Percentiles rank a stretch among this genome's conserved stretches.
These are phyloP conservation scores for Cantharis lateralis DNA, from an alignment of 2,888 invertebrate species.

Conservation along the genomic window DNA sequence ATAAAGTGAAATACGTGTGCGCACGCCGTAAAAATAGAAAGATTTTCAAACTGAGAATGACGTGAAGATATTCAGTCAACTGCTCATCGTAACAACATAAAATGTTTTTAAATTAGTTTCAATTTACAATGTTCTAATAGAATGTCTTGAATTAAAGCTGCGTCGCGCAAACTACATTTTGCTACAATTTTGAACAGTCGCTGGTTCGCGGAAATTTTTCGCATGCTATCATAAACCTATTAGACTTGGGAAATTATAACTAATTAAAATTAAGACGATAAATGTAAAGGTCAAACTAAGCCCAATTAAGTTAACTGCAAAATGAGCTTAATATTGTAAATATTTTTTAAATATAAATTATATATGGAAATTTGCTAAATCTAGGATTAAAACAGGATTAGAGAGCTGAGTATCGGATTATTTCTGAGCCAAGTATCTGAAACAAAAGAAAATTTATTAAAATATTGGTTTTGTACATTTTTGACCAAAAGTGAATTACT, in stretches of 20 bases:
- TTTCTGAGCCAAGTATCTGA: background rate
- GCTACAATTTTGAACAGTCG: slow-evolving; percentile 19
- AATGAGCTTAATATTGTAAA: background rate
- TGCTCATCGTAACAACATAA: slow-evolving; percentile 41
- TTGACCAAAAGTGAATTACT: background rate
- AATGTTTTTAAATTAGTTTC: slow-evolving; percentile 50
- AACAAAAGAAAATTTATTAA: background rate
- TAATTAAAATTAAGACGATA: slow-evolving; percentile 14
- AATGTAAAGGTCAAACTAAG: slow-evolving; percentile 16
- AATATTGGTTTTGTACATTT: background rate
- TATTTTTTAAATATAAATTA: background rate
- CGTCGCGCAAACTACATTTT: slow-evolving; percentile 24
- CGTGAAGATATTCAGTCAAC: slow-evolving; percentile 37
- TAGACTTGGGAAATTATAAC: background rate
- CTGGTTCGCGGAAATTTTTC: slow-evolving; percentile 21
- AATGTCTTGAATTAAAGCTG: slow-evolving; percentile 23
- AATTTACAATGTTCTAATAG: slow-evolving; percentile 43
- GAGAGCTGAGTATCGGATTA: background rate
- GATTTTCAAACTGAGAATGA: slow-evolving; percentile 15
- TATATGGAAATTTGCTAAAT: background rate
- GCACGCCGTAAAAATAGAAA: slow-evolving; percentile 14
- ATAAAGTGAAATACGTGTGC: slow-evolving; percentile 8
- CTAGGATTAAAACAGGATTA: background rate
- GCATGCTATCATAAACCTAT: slow-evolving; percentile 16
- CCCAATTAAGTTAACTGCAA: slow-evolving; percentile 24